These are phyloP conservation scores for Eilema griseolum DNA, from an alignment of 2,888 invertebrate species.

Conservation along the genomic window DNA sequence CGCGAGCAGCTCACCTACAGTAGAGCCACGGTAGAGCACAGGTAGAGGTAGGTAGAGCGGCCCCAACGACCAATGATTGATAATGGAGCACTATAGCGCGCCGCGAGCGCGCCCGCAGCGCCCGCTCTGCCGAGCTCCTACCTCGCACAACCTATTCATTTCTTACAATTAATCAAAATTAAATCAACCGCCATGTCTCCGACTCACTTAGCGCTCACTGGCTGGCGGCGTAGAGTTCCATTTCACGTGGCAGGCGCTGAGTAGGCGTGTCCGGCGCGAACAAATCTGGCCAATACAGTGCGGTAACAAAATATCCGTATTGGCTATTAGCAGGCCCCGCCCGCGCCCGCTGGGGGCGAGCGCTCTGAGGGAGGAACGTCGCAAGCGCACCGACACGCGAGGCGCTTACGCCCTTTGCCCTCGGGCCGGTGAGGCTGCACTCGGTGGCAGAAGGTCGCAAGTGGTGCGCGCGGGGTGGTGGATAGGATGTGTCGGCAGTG, in stretches of 20 bases:
- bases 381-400: conserved; percentile 42
- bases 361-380: conserved; percentile 49
- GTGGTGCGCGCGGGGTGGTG: conserved; percentile 58
- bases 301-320: conserved; percentile 87
- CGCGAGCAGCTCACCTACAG: conserved; percentile 2
- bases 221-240: conserved; percentile 53
- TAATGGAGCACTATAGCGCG: conserved; percentile 64
- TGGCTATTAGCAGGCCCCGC: conserved; percentile 87
- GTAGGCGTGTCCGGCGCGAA: conserved; percentile 83
- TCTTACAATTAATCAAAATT: conserved; percentile 87
- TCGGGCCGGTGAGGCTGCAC: conserved; percentile 26
- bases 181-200: conserved; percentile 70
- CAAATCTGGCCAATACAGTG: conserved; percentile 88
- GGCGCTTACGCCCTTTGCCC: conserved; percentile 55
- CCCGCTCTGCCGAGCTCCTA: conserved; percentile 42
- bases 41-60: conserved; percentile 25
- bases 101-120: conserved; percentile 52
- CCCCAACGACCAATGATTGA: conserved; percentile 60
- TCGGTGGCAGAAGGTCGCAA: conserved; percentile 60
- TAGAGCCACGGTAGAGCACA: conserved; percentile 19
- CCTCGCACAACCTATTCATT: conserved; percentile 74
- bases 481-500: conserved; percentile 66
- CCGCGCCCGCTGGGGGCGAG: conserved; percentile 66
- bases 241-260: conserved; percentile 58
- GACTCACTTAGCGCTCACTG: conserved; percentile 61